Conservation (phyloP, 2,113 vertebrate genomes). For the Vicugna pacos region DNA sequence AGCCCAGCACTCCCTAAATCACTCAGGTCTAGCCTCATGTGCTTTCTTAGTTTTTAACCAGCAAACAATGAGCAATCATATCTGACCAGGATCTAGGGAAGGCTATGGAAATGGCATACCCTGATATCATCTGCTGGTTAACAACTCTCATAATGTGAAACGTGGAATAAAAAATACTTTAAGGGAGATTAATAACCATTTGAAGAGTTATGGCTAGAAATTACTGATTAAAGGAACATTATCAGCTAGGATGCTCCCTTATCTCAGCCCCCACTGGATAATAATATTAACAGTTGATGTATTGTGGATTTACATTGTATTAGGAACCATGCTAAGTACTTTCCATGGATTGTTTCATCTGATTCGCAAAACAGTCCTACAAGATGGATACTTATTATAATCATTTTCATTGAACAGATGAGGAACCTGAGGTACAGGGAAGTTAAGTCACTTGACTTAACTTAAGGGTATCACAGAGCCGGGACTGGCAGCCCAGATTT, state of each 20-base stretch:
- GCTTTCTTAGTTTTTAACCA: conserved; percentile 17
- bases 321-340: neutral
- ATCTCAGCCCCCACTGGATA: neutral
- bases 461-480: neutral
- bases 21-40: neutral
- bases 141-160: neutral
- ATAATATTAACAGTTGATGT: neutral
- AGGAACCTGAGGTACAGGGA: neutral
- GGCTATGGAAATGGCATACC: neutral
- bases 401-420: neutral
- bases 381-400: neutral
- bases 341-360: neutral
- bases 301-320: neutral
- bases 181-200: neutral
- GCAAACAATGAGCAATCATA: neutral
- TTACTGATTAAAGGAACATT: neutral
- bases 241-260: neutral
- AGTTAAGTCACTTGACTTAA: neutral
- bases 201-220: conserved; percentile 9
- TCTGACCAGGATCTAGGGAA: neutral
- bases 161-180: conserved; percentile 12
- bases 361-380: neutral
- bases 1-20: neutral
- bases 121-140: neutral
- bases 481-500: neutral